phyloP scores from a whole-genome alignment of 2,797 vertebrate species.

The Tangara arthus region DNA sequence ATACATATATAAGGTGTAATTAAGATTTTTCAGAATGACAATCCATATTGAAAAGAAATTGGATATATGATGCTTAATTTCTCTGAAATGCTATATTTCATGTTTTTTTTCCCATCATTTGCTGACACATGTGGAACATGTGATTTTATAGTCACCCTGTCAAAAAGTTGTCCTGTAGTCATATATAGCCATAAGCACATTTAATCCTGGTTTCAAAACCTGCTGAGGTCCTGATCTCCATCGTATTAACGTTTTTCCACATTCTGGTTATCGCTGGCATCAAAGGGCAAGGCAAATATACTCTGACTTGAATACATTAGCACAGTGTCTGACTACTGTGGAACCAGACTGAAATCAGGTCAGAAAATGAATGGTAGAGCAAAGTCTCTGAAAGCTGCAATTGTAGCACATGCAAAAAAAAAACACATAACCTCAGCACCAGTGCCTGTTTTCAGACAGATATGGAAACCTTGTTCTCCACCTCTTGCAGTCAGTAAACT shows the following conservation, averaged over 20 bases:
- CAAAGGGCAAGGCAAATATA: background rate
- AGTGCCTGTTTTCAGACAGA: background rate
- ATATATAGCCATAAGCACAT: background rate
- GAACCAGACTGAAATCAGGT: background rate
- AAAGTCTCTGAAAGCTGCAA: background rate
- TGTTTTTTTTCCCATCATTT: background rate
- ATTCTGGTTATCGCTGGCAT: background rate
- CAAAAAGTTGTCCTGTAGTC: background rate
- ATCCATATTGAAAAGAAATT: background rate
- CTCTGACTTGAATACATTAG: background rate
- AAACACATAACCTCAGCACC: background rate
- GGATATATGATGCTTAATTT: background rate
- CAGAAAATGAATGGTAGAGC: background rate
- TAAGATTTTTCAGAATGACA: background rate
- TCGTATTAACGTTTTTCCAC: background rate
- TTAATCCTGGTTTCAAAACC: background rate
- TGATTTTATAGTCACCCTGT: background rate
- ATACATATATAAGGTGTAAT: background rate
- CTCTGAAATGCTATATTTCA: background rate
- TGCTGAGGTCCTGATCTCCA: background rate
- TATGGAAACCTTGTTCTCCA: background rate
- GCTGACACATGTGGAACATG: background rate
- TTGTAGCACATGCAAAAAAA: background rate
- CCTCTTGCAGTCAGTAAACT: background rate
- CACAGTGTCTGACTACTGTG: background rate